Conservation (phyloP, 2,888 invertebrate genomes). For the Scaptomyza caliginosa region DNA sequence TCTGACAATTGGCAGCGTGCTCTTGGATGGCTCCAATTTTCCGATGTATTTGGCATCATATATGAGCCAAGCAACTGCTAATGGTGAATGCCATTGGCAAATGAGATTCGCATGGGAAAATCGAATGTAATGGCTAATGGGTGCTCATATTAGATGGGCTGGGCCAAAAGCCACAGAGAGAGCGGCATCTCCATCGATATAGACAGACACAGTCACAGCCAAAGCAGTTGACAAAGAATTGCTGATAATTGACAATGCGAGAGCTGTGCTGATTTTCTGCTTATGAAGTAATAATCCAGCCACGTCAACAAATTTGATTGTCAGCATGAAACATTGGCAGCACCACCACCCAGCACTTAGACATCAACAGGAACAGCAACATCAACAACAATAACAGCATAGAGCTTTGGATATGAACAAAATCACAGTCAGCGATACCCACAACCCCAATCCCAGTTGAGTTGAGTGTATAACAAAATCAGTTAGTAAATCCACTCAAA, state of each 20-base stretch:
- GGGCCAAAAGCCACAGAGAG: constrained; percentile 18
- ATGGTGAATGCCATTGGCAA: constrained; percentile 70
- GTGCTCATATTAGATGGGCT: constrained; percentile 51
- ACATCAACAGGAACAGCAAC: constrained; percentile 32
- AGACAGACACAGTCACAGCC: constrained; percentile 12
- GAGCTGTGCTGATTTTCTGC: constrained; percentile 60
- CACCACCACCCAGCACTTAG: constrained; percentile 30
- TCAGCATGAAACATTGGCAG: constrained; percentile 64
- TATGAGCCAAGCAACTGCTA: constrained; percentile 70
- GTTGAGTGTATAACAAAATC: constrained; percentile 73
- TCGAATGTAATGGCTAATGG: constrained; percentile 74
- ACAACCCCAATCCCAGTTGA: constrained; percentile 21
- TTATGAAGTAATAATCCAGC: constrained; percentile 80
- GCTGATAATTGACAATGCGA: constrained; percentile 75
- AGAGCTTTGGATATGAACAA: constrained; percentile 24
- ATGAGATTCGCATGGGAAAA: constrained; percentile 74
- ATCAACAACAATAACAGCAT: constrained; percentile 10
- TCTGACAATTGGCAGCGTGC: constrained; percentile 21
- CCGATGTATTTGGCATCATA: constrained; percentile 63
- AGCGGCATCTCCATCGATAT: constrained; percentile 1
- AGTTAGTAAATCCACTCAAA: constrained; percentile 80
- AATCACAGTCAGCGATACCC: constrained; percentile 64
- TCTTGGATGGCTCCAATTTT: constrained; percentile 29
- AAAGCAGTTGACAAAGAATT: constrained; percentile 65
- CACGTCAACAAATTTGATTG: constrained; percentile 80